These are phyloP conservation scores for Martes martes DNA, from an alignment of 2,113 vertebrate genomes.

Conservation along the genomic window DNA sequence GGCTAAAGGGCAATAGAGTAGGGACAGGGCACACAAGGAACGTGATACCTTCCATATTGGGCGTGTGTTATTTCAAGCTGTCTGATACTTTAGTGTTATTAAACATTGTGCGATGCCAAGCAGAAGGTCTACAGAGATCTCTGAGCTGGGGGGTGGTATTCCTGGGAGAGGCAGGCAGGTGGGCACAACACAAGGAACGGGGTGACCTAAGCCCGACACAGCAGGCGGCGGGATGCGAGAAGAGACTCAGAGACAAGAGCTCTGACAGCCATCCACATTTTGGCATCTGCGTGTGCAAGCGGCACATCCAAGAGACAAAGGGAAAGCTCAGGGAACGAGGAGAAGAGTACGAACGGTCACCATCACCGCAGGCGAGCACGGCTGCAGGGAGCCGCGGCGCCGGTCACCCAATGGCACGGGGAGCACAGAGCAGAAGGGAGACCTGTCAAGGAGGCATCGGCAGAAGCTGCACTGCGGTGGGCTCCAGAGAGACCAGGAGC, in stretches of 20 bases:
- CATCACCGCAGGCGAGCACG: background rate
- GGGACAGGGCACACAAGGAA: accelerated
- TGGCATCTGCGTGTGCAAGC: accelerated
- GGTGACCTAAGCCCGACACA: background rate
- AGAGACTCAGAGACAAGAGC: background rate
- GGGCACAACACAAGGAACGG: background rate
- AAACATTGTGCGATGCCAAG: accelerated
- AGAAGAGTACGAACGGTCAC: too few species aligned
- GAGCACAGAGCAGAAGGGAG: background rate
- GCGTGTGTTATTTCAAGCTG: background rate
- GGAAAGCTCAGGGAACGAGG: background rate
- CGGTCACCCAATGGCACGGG: background rate
- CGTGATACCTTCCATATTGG: accelerated
- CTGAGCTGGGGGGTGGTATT: too few species aligned
- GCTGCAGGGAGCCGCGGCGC: background rate
- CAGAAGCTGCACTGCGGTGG: background rate
- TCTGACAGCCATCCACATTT: too few species aligned
- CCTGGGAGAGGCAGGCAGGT: background rate
- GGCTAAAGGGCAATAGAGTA: accelerated
- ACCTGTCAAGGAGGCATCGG: accelerated
- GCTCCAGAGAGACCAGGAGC: accelerated
- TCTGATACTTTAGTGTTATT: background rate
- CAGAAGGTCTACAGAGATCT: background rate
- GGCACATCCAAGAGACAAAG: accelerated
- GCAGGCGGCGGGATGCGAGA: accelerated